phyloP scores from a whole-genome alignment of 2,113 vertebrate species.

The Lycaon pictus region DNA sequence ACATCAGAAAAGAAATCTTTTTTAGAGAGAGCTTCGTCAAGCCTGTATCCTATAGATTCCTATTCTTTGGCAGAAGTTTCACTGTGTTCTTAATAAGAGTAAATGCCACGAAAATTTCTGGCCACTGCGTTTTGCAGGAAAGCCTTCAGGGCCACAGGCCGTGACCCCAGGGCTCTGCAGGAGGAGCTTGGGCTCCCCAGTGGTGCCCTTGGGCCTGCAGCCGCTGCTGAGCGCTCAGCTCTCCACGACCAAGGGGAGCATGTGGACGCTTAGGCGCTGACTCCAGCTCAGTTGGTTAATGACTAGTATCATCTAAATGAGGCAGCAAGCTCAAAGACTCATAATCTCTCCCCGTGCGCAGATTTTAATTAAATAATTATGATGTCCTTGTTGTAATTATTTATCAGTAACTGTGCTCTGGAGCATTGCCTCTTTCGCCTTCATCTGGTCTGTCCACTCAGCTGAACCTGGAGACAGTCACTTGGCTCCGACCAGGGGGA shows the following conservation, averaged over 20 bases:
- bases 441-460: conserved; percentile 85
- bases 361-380: conserved; percentile 91
- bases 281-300: conserved; percentile 88
- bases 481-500: conserved; percentile 71
- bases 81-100: not conserved
- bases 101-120: conserved; percentile 9
- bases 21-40: not conserved
- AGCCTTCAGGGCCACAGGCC: not conserved
- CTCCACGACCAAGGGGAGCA: conserved; percentile 82
- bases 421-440: conserved; percentile 86
- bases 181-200: conserved; percentile 66
- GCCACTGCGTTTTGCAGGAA: not conserved
- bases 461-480: conserved; percentile 79
- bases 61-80: conserved; percentile 19
- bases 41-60: not conserved
- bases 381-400: conserved; percentile 89
- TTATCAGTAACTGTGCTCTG: conserved; percentile 89
- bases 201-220: conserved; percentile 76
- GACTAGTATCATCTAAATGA: conserved; percentile 89
- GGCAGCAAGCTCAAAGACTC: conserved; percentile 86
- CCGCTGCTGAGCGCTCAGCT: conserved; percentile 88
- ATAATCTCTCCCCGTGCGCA: conserved; percentile 89
- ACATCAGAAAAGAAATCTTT: not conserved
- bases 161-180: too few species aligned
- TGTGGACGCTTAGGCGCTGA: conserved; percentile 86